phyloP scores from a whole-genome alignment of 2,888 invertebrate species.

The Temnothorax ravouxi region DNA sequence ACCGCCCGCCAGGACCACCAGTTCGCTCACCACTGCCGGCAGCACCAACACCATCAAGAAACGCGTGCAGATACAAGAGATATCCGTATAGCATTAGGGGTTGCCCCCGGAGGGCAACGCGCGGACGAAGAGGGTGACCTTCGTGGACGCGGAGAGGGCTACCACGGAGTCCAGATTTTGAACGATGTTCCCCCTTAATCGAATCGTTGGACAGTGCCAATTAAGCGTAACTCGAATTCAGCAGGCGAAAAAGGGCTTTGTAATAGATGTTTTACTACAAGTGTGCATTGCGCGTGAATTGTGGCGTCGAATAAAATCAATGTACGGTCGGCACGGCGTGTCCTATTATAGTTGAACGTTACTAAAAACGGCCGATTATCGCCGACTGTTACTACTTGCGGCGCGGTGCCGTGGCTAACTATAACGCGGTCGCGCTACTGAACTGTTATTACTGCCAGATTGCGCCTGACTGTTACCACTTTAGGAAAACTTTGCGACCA shows the following conservation, averaged over 20 bases:
- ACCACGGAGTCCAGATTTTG: slow-evolving; percentile 81
- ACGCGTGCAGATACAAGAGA: slow-evolving; percentile 93
- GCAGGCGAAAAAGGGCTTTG: background rate
- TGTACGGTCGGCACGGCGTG: background rate
- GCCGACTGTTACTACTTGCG: background rate
- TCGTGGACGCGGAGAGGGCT: slow-evolving; percentile 79
- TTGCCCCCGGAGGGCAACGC: slow-evolving; percentile 85
- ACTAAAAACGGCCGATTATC: slow-evolving; percentile 5
- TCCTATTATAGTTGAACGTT: background rate
- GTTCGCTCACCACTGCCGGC: slow-evolving; percentile 76
- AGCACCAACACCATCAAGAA: slow-evolving; percentile 89
- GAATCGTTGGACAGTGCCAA: background rate
- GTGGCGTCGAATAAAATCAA: background rate
- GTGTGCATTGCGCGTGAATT: slow-evolving; percentile 7
- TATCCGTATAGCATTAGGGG: slow-evolving; percentile 90
- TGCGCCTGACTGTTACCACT: slow-evolving; percentile 13
- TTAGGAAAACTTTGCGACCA: slow-evolving; percentile 14
- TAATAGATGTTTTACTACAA: background rate
- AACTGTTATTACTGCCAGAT: slow-evolving; percentile 5
- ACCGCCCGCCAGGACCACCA: slow-evolving; percentile 84
- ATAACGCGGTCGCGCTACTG: background rate
- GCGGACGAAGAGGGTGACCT: slow-evolving; percentile 84
- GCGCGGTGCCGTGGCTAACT: background rate
- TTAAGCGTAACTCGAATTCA: background rate
- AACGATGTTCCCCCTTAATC: slow-evolving; percentile 45